Evolutionary conservation across 2,888 invertebrate species (phyloP).

Genomic region (Eurois occulta): DNA sequence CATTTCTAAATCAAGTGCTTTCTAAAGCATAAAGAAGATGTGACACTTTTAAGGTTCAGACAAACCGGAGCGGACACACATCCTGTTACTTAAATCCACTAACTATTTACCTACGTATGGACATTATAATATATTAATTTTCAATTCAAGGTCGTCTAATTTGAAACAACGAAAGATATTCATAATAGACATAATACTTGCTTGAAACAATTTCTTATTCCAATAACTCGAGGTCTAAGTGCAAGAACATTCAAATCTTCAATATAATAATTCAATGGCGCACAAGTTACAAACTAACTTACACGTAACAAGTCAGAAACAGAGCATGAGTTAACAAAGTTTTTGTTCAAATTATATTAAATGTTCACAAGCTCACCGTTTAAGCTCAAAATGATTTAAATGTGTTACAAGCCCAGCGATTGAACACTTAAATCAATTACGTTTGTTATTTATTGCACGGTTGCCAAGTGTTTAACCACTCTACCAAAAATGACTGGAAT

Average conservation of each 20-base stretch:
- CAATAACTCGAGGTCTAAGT: slow-evolving; percentile 29
- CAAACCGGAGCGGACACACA: background rate
- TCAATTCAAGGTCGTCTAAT: background rate
- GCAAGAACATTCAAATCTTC: slow-evolving; percentile 44
- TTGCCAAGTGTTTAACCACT: slow-evolving; percentile 24
- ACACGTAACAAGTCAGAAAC: slow-evolving; percentile 50
- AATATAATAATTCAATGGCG: slow-evolving; percentile 55
- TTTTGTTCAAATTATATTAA: slow-evolving; percentile 61
- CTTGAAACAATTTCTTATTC: slow-evolving; percentile 17
- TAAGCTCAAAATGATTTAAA: slow-evolving; percentile 47
- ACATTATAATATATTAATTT: background rate
- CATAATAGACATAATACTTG: background rate
- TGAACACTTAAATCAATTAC: slow-evolving; percentile 35
- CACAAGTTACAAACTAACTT: slow-evolving; percentile 58
- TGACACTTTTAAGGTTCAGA: background rate
- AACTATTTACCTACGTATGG: background rate
- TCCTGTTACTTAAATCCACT: background rate
- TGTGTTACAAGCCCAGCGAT: slow-evolving; percentile 48
- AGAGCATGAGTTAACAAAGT: slow-evolving; percentile 54
- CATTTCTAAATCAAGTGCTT: background rate
- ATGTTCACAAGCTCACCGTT: slow-evolving; percentile 42
- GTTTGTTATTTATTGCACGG: background rate
- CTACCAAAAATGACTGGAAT: background rate
- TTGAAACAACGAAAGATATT: background rate
- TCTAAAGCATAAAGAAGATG: background rate